Evolutionary conservation across 2,888 invertebrate species (phyloP).

Genomic region (Clanis bilineata): DNA sequence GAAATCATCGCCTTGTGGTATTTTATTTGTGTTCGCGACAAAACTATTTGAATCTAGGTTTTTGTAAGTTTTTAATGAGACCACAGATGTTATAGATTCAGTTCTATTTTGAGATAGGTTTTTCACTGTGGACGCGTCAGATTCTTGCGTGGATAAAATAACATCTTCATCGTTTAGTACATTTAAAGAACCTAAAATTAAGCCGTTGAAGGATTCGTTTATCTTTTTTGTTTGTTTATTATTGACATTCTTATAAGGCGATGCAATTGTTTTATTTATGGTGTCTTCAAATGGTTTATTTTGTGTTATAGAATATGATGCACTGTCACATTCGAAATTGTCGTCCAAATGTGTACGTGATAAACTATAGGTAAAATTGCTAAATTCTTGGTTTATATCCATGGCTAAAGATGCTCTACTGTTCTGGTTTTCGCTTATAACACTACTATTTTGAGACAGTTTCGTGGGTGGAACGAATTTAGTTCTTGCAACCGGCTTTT

Average conservation of each 20-base stretch:
- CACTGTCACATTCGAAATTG: neutral
- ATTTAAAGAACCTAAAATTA: slow-evolving; percentile 56
- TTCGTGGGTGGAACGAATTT: slow-evolving; percentile 51
- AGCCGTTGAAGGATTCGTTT: slow-evolving; percentile 35
- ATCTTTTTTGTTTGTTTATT: slow-evolving; percentile 15
- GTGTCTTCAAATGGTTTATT: neutral
- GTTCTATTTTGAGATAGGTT: slow-evolving; percentile 34
- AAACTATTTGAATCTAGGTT: slow-evolving; percentile 60
- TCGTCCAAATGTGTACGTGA: neutral
- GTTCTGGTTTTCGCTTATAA: neutral
- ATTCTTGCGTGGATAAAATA: slow-evolving; percentile 28
- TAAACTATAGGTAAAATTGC: neutral
- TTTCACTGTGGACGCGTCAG: slow-evolving; percentile 28
- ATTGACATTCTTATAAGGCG: slow-evolving; percentile 4
- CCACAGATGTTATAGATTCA: slow-evolving; percentile 50
- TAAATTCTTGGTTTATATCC: neutral
- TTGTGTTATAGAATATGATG: neutral
- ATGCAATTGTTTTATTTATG: neutral
- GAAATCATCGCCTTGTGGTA: slow-evolving; percentile 47
- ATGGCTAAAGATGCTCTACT: neutral
- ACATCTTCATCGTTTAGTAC: slow-evolving; percentile 53
- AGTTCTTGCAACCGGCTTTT: slow-evolving; percentile 32
- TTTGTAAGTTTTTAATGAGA: slow-evolving; percentile 58
- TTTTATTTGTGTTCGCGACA: slow-evolving; percentile 35
- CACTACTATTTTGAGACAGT: neutral